Percentiles rank a stretch among this genome's conserved stretches.
Evolutionary conservation across 2,797 vertebrate genomes (phyloP).

Genomic region (Cossypha dichroa): DNA sequence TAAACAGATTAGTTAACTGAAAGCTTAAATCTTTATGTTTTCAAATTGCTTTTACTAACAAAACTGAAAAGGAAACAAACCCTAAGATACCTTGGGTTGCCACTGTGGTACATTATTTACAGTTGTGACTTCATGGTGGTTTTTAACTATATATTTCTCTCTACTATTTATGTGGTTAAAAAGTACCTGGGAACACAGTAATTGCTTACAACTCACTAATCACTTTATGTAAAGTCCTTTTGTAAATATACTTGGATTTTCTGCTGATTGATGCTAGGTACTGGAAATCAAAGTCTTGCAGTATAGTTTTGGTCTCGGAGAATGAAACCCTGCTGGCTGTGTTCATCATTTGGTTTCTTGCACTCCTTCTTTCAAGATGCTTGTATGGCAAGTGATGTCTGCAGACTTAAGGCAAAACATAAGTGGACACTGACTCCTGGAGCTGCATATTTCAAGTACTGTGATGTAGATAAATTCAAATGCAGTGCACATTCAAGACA

Average conservation of each 20-base stretch:
- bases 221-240: conserved; percentile 68
- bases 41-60: conserved; percentile 70
- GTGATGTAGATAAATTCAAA: conserved; percentile 68
- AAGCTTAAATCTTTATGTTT: conserved; percentile 56
- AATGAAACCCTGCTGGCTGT: conserved; percentile 15
- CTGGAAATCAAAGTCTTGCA: conserved; percentile 34
- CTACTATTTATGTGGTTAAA: conserved; percentile 38
- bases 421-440: conserved; percentile 53
- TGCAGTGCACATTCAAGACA: conserved; percentile 60
- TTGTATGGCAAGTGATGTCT: conserved; percentile 44
- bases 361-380: conserved; percentile 37
- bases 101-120: conserved; percentile 37
- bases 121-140: conserved; percentile 45
- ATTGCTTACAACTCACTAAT: conserved; percentile 47
- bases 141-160: conserved; percentile 61
- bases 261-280: conserved; percentile 48
- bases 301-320: conserved; percentile 17
- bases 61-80: conserved; percentile 47
- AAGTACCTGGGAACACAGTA: conserved; percentile 40
- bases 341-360: conserved; percentile 60
- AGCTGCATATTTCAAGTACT: conserved; percentile 60
- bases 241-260: conserved; percentile 72
- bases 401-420: not conserved
- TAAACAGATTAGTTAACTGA: conserved; percentile 56
- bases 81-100: conserved; percentile 34